Evolutionary conservation across 2,797 vertebrate genomes (phyloP), one percentile per base, ranked within the genome.

Genomic region (Macrochelys suwanniensis): DNA sequence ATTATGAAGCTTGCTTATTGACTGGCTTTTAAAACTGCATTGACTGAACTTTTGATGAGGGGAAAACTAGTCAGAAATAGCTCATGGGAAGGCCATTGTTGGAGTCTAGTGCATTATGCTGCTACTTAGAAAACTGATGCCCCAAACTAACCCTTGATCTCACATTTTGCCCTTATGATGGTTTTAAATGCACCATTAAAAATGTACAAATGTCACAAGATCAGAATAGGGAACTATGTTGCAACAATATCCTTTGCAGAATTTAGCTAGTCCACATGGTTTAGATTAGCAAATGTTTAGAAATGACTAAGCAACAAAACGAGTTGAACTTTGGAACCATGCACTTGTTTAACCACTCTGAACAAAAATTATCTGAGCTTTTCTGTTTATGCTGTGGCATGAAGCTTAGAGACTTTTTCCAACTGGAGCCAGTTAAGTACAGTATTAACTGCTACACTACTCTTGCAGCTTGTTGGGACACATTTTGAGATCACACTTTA

Each of bases 131-230:
- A 59, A 12, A 85, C 9, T 21, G 23, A 68, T 89, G 79, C 45
- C 74, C 54, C 31, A 79, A 68, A 23, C 65, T 68, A 68, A 68
- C 28, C 28, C 28, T 61, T 61, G 57, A 95, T 90, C 93, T 96
- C 87, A 92, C 57, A 94, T 51, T 91, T 84, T 84, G 76, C 85
- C 92, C 89, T 92, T 94, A 82, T 3, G 11, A 87, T 85, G 88
- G 86, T 90, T 85, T 95, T 94, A 95, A 77, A 94, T 94, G 16
- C 65, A 71, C 65, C 33, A n/a, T n/a, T 21, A n/a, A 65, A 65
- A 31, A n/a, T 17, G 17, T 2, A n/a, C 26, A 74, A 54, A 37
- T 28, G 45, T 71, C 7, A 0, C 13, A 49, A 49, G 74, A 49
- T 26, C 47, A 31, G 25, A 47, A 8, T 53, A 56, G 10, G 6